Evolutionary conservation across 92 coral and sea anemone species (phyloP), one percentile per base, ranked within the genome.

Genomic region (Bergia sp.): DNA sequence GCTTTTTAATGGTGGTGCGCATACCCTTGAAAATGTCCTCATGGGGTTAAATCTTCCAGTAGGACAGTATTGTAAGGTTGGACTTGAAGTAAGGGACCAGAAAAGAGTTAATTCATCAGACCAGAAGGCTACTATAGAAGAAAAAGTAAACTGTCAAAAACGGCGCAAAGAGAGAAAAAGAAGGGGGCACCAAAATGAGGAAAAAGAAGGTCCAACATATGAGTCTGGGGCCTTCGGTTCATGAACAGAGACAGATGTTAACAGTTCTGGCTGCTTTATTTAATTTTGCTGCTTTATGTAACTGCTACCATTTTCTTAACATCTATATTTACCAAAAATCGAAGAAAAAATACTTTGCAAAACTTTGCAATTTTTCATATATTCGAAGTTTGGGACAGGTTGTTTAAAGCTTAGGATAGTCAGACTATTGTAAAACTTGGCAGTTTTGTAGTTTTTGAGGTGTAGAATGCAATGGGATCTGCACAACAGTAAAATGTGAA

Each of bases 161-260:
- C 29, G 61, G 80, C 43, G 69, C 82, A 3, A 86, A 76, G 76
- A 90, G 42, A 23, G 90, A 83, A 90, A 90, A 86, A 90, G 85
- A 49, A 67, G 50, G 53, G 57, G 64, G 42, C 90, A 90, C 57
- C 36, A 7, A 15, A 77, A 90, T 66, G 92, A 90, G 83, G 88
- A 86, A 69, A 81, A 9, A 90, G 92, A 90, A 67, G 92, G 90
- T 38, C 87, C 87, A 37, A 86, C 77, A 37, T 86, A 49, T 29
- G 29, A 29, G 29, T 29, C 29, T 29, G 29, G 29, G 29, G 29
- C 29, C 29, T 29, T 29, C 0, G 0, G 29, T 29, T 29, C 29
- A 29, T 29, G 29, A 29, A 29, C 29, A 29, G 29, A 29, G 29
- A 29, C 29, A 20, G 2, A 79, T 53, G 10, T 53, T 53, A 65